Percentiles rank a stretch among this genome's conserved stretches.
Evolutionary conservation across 2,113 vertebrate species (phyloP).

Genomic region (Calonectris borealis): DNA sequence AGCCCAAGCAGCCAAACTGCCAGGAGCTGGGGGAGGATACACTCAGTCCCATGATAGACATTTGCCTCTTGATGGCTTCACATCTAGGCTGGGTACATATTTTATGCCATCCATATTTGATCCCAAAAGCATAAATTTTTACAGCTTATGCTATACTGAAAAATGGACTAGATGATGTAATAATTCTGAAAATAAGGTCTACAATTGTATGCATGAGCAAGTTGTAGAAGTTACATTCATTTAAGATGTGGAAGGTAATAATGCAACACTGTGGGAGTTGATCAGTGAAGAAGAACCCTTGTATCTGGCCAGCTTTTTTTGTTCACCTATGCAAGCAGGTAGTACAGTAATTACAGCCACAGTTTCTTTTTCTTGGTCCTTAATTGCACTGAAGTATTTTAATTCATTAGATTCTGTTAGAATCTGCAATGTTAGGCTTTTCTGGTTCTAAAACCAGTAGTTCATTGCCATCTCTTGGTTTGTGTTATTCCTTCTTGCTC

Average conservation of each 20-base stretch:
- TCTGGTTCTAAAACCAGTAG: neutral
- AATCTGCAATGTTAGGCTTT: neutral
- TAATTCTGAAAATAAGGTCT: neutral
- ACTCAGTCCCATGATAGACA: accelerated
- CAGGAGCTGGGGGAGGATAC: neutral
- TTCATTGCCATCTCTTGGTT: neutral
- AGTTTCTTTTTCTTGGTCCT: neutral
- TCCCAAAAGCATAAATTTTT: neutral
- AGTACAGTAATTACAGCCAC: neutral
- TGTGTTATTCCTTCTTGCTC: neutral
- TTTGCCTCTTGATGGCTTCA: neutral
- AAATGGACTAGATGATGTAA: neutral
- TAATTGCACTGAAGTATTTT: neutral
- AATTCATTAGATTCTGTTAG: neutral
- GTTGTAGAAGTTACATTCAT: neutral
- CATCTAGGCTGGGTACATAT: neutral
- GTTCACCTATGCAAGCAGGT: neutral
- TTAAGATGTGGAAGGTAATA: neutral
- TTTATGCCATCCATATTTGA: neutral
- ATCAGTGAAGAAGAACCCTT: neutral
- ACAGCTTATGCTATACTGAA: neutral
- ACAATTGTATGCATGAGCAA: neutral
- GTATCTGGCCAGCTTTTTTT: neutral
- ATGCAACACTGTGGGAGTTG: neutral
- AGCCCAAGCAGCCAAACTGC: neutral